Conservation (phyloP, 2,797 vertebrate genomes). For the Chlorospingus semifuscus region DNA sequence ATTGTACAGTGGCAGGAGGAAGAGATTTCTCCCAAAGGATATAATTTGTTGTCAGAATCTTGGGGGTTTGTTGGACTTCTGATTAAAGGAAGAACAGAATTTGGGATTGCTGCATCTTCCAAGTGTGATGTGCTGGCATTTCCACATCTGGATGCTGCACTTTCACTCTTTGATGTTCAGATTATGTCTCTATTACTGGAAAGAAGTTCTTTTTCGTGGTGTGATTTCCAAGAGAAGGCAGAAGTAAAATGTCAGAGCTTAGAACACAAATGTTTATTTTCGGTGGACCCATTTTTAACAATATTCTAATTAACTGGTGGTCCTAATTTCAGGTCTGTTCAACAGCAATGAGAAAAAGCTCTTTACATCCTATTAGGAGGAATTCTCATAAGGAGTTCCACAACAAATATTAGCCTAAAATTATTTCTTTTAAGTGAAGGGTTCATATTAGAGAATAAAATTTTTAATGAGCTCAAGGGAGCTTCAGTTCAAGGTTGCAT, state of each 20-base stretch:
- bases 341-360: background rate
- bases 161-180: background rate
- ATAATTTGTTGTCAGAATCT: slow-evolving; percentile 11
- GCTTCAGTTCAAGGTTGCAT: background rate
- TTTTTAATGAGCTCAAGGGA: background rate
- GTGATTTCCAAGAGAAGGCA: background rate
- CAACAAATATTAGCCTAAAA: background rate
- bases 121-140: background rate
- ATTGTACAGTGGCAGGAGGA: slow-evolving; percentile 9
- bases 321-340: background rate
- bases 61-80: background rate
- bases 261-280: background rate
- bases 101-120: background rate
- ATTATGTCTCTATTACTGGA: background rate
- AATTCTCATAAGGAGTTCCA: background rate
- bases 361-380: background rate
- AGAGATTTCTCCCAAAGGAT: slow-evolving; percentile 29
- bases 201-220: background rate
- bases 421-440: background rate
- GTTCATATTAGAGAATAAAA: background rate
- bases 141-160: background rate
- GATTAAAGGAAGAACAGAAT: slow-evolving; percentile 6
- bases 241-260: background rate
- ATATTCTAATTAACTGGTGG: background rate
- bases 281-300: background rate